Evolutionary conservation across 2,113 vertebrate species (phyloP).

Genomic region (Labeo rohita): DNA sequence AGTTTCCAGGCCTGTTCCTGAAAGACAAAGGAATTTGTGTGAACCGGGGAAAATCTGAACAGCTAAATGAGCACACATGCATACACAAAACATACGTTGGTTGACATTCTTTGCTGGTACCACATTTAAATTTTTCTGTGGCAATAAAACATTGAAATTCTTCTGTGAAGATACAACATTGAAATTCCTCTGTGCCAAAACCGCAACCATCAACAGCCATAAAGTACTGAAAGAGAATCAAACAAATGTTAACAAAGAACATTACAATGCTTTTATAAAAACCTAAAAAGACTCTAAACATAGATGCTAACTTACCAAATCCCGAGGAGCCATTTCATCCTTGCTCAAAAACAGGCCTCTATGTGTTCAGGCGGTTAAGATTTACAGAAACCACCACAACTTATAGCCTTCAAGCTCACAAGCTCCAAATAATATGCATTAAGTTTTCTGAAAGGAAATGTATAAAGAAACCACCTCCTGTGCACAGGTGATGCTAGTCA

Average conservation of each 20-base stretch:
- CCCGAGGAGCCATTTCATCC: not conserved
- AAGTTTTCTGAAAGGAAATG: not conserved
- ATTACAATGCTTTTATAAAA: not conserved
- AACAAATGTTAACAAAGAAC: accelerated
- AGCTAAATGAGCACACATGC: no score
- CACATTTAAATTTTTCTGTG: conserved; percentile 49
- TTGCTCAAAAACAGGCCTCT: not conserved
- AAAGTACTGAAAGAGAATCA: conserved; percentile 55
- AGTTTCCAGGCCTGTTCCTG: conserved; percentile 64
- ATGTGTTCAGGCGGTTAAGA: not conserved
- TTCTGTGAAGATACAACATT: conserved; percentile 52
- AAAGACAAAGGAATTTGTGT: not conserved
- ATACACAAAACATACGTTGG: conserved; percentile 63
- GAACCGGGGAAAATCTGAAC: no score
- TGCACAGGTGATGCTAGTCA: not conserved
- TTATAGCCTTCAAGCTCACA: not conserved
- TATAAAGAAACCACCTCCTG: not conserved
- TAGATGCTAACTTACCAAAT: conserved; percentile 15
- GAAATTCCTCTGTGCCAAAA: conserved; percentile 52
- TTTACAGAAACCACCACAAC: not conserved
- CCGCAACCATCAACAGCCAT: conserved; percentile 63
- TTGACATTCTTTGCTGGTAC: conserved; percentile 54
- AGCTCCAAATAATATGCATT: not conserved
- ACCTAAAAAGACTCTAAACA: no score
- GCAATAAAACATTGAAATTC: not conserved